A percentile compares a stretch with the other conserved stretches of the same genome.
Evolutionary conservation across 2,113 vertebrate species (phyloP).

Genomic region (Pholis gunnellus): DNA sequence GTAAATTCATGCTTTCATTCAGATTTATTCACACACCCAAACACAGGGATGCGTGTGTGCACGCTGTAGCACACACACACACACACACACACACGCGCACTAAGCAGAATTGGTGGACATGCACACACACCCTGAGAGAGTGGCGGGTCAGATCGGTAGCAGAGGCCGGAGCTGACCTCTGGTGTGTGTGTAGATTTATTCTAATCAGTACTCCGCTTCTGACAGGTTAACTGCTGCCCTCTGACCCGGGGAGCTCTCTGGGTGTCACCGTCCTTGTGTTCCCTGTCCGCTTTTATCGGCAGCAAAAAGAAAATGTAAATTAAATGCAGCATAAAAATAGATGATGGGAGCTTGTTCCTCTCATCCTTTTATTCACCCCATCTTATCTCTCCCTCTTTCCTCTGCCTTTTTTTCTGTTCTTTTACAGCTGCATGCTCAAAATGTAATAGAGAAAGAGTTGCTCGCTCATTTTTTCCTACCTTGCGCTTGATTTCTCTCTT

Average conservation of each 20-base stretch:
- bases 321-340: slow-evolving; percentile 87
- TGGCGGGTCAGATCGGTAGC: slow-evolving; percentile 77
- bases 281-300: slow-evolving; percentile 85
- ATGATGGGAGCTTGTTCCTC: slow-evolving; percentile 87
- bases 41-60: not conserved
- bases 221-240: slow-evolving; percentile 87
- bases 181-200: slow-evolving; percentile 88
- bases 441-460: slow-evolving; percentile 39
- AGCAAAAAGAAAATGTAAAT: slow-evolving; percentile 87
- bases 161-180: slow-evolving; percentile 82
- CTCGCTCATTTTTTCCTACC: slow-evolving; percentile 3
- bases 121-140: slow-evolving; percentile 49
- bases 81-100: slow-evolving; percentile 22
- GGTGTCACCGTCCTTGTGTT: slow-evolving; percentile 87
- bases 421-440: slow-evolving; percentile 57
- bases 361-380: slow-evolving; percentile 71
- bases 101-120: slow-evolving; percentile 21
- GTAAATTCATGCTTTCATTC: slow-evolving; percentile 35
- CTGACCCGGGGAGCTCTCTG: slow-evolving; percentile 78
- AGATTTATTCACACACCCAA: not conserved
- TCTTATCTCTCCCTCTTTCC: slow-evolving; percentile 45
- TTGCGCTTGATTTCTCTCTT: slow-evolving; percentile 15
- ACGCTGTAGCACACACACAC: not conserved
- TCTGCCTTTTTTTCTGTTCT: slow-evolving; percentile 20
- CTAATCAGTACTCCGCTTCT: slow-evolving; percentile 87